These are phyloP conservation scores for Bungarus multicinctus DNA, from an alignment of 2,113 vertebrate species.

Conservation along the genomic window DNA sequence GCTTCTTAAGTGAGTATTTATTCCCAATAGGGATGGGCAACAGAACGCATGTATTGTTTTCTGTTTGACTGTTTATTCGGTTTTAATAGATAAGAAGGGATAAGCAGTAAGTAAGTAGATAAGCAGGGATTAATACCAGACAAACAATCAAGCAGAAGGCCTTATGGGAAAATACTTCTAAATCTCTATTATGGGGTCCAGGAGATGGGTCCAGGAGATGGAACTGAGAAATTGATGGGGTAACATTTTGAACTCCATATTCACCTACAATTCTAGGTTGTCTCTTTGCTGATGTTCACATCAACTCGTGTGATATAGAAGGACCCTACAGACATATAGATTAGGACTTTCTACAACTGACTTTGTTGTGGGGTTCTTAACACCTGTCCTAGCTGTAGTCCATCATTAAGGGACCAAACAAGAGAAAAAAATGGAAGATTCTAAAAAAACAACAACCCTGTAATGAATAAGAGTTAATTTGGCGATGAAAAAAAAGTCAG, in stretches of 20 bases:
- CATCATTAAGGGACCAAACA: background rate
- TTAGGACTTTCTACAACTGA: background rate
- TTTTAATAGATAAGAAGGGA: background rate
- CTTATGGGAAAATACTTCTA: background rate
- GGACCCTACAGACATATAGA: background rate
- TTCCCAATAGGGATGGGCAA: background rate
- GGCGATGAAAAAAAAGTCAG: fast-evolving
- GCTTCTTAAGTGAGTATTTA: background rate
- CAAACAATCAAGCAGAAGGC: background rate
- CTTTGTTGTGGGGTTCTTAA: background rate
- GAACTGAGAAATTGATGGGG: background rate
- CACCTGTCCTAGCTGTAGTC: background rate
- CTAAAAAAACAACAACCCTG: background rate
- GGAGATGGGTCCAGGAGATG: background rate
- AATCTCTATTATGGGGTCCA: background rate
- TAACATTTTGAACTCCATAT: background rate
- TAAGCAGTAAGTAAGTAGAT: background rate
- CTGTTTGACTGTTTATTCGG: background rate
- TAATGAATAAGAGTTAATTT: background rate
- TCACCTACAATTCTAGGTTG: background rate
- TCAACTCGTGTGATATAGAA: background rate
- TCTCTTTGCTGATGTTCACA: background rate
- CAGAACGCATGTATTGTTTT: background rate
- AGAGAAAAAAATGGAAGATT: background rate
- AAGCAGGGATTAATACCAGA: background rate